These are phyloP conservation scores for Pycnonotus jocosus DNA, from an alignment of 2,113 vertebrate species.

Conservation along the genomic window DNA sequence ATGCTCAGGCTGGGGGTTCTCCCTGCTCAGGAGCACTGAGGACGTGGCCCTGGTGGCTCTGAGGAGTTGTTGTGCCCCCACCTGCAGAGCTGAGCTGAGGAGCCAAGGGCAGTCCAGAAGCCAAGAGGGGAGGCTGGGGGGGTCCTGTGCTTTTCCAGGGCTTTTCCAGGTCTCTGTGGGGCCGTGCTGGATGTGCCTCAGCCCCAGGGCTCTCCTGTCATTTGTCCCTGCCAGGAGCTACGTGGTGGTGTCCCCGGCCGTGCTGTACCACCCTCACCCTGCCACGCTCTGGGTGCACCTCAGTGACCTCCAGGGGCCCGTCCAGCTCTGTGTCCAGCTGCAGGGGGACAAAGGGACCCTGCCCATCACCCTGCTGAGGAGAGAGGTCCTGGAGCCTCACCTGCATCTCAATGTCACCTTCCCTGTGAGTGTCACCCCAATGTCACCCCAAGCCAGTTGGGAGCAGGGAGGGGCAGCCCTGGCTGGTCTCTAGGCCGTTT, in stretches of 20 bases:
- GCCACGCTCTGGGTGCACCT: conserved; percentile 12
- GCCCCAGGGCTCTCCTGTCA: neutral
- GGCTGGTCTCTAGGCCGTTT: neutral
- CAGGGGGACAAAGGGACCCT: neutral
- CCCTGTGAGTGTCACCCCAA: neutral
- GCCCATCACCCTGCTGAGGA: neutral
- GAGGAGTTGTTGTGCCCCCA: neutral
- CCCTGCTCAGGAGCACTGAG: neutral
- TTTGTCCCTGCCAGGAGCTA: neutral
- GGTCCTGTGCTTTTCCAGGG: neutral
- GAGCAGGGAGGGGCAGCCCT: neutral
- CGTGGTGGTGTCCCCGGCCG: neutral
- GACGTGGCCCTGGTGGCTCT: neutral
- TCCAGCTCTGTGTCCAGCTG: neutral
- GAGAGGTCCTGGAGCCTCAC: neutral
- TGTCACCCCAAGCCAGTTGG: fast-evolving
- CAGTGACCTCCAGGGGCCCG: neutral
- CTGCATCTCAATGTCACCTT: conserved; percentile 4
- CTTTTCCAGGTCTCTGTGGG: neutral
- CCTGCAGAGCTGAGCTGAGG: neutral
- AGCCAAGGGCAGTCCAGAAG: neutral
- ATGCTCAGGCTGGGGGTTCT: fast-evolving
- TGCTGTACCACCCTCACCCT: neutral
- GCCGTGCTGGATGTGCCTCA: neutral
- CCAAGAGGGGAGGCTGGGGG: neutral